Percentiles rank a stretch among this genome's conserved stretches.
These are phyloP conservation scores for Aspidiotus destructor DNA, from an alignment of 2,888 invertebrate genomes.

Conservation along the genomic window DNA sequence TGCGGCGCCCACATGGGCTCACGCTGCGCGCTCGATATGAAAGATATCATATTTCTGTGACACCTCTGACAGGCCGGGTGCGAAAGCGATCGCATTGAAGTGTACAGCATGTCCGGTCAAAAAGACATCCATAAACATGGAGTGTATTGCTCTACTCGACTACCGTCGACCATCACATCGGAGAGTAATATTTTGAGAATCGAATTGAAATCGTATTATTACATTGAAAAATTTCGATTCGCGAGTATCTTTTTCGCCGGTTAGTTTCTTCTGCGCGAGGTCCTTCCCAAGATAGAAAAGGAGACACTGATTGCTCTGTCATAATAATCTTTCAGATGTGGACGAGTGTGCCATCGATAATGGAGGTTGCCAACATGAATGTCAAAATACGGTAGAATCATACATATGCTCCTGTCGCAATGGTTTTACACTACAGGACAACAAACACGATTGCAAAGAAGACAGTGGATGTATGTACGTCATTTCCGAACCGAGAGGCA, in stretches of 20 bases:
- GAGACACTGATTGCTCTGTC: no score
- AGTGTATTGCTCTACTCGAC: conserved; percentile 74
- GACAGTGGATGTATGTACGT: conserved; percentile 97
- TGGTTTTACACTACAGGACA: conserved; percentile 89
- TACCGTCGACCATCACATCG: conserved; percentile 83
- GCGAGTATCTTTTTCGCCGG: conserved; percentile 86
- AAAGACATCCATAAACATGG: conserved; percentile 73
- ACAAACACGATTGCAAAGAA: conserved; percentile 92
- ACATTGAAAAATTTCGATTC: conserved; percentile 92
- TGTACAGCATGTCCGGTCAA: conserved; percentile 72
- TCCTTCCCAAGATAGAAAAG: no score
- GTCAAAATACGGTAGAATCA: conserved; percentile 84
- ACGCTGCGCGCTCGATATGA: no score
- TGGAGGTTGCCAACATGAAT: conserved; percentile 95
- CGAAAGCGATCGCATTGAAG: conserved; percentile 90
- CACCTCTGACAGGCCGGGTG: conserved; percentile 61
- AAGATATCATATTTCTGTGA: no score
- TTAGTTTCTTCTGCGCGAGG: conserved; percentile 40
- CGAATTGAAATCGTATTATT: conserved; percentile 88
- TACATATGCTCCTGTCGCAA: conserved; percentile 94
- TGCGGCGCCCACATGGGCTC: no score
- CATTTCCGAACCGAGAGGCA: conserved; percentile 72
- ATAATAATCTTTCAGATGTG: conserved; percentile 55
- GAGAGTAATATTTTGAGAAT: conserved; percentile 83
- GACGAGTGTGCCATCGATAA: conserved; percentile 94